A percentile compares a stretch with the other conserved stretches of the same genome.
Evolutionary conservation across 2,113 vertebrate species (phyloP).

Genomic region (Chinchilla lanigera): DNA sequence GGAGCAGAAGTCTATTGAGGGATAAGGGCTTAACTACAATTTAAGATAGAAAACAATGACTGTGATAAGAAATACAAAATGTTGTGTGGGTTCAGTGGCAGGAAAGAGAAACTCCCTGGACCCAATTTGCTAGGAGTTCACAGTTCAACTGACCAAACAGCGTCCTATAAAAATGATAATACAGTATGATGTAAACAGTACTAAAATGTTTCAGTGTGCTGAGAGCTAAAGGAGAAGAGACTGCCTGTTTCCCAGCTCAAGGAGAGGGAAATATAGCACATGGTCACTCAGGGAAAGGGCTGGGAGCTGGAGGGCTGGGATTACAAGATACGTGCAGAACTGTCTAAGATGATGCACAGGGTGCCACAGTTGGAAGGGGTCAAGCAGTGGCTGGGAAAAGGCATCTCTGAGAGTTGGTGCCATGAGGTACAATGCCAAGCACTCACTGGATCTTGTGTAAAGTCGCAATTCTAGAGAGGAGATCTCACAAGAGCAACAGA

Average conservation of each 20-base stretch:
- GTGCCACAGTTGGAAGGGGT: neutral
- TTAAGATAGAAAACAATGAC: neutral
- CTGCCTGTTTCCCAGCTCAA: neutral
- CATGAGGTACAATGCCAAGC: neutral
- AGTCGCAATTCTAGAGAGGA: neutral
- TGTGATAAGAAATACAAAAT: neutral
- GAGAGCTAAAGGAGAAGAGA: neutral
- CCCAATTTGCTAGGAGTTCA: neutral
- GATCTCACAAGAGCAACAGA: neutral
- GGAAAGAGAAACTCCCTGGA: neutral
- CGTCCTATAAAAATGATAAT: neutral
- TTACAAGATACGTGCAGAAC: neutral
- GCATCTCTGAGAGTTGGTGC: neutral
- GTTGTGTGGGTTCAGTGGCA: neutral
- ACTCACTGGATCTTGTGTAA: neutral
- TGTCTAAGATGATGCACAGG: neutral
- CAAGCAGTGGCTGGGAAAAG: neutral
- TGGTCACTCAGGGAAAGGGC: neutral
- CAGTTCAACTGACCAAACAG: neutral
- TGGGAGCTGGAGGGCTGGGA: neutral
- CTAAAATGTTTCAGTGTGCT: neutral
- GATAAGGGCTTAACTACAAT: neutral
- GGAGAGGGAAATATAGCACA: neutral
- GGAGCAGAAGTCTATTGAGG: neutral
- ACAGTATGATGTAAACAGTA: neutral